phyloP scores from a whole-genome alignment of 2,113 vertebrate genomes.

The Sphyrna mokarran region DNA sequence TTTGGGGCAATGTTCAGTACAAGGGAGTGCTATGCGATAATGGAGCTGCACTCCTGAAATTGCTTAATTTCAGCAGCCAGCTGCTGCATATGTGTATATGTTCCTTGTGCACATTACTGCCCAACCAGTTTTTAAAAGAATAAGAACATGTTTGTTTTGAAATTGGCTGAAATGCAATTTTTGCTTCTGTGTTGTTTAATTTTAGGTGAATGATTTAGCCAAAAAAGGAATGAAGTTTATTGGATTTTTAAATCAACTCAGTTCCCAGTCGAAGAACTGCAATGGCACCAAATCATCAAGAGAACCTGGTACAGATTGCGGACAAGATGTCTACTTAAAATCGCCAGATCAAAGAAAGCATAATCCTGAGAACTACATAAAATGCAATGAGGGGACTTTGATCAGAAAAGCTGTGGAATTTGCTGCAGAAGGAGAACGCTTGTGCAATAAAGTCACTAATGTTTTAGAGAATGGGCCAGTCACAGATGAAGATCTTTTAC shows the following conservation, averaged over 20 bases:
- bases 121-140: background rate
- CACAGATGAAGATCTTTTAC: constrained; percentile 48
- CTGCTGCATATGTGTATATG: background rate
- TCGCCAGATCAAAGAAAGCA: constrained; percentile 45
- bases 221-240: constrained; percentile 79
- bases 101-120: background rate
- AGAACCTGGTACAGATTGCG: constrained; percentile 48
- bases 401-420: constrained; percentile 54
- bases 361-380: constrained; percentile 49
- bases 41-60: background rate
- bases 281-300: constrained; percentile 48
- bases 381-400: constrained; percentile 49
- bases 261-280: constrained; percentile 50
- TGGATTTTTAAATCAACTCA: constrained; percentile 74
- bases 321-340: constrained; percentile 40
- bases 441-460: constrained; percentile 14
- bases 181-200: background rate
- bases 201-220: constrained; percentile 76
- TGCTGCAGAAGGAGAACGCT: constrained; percentile 53
- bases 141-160: background rate
- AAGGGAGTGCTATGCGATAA: background rate
- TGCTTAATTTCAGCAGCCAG: background rate
- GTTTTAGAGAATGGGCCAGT: constrained; percentile 44
- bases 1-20: background rate
- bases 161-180: background rate